Base-by-base conservation (phyloP, 1,140 invertebrate genomes). In the Diplogasteroides magnus region DNA sequence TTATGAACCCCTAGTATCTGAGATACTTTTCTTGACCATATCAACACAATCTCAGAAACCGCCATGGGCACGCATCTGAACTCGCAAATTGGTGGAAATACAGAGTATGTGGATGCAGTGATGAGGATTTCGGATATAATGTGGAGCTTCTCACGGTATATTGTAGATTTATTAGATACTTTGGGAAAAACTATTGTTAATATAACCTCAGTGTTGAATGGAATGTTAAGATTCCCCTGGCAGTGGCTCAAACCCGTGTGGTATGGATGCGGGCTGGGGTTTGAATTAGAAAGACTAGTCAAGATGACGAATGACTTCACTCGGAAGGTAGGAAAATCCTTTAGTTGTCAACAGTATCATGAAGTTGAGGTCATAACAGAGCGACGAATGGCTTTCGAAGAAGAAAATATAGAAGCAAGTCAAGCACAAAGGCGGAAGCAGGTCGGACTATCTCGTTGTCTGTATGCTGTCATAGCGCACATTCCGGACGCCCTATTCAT, bases 171-270 rank as follows among this genome's bases (percentile, higher is more conserved):
- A 11, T 48, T 11, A 6, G 19, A 48, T 48, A 11, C 37, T 11
- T 19, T 48, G 37, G 6, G 37, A 48, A 11, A 48, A 48, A 48
- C 6, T 19, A 11, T 6, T 48, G 6, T 48, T 19, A 48, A 48
- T 48, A 6, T 48, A n/a, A n/a, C n/a, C n/a, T n/a, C n/a, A n/a
- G n/a, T n/a, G n/a, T n/a, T n/a, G n/a, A n/a, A n/a, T n/a, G n/a
- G n/a, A n/a, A n/a, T n/a, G n/a, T 66, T 25, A 31, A 68, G 90
- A 19, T 88, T 88, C 73, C 87, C 93, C 29, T 93, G 91, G 89
- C 84, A 93, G n/a, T 88, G 91, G 83, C 88, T 89, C 13, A 89
- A 93, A 71, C 86, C 89, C 74, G 83, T 94, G 0, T 96, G 92
- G 85, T 89, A 89, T 68, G 85, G 90, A 15, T 89, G 90, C 1